These are phyloP conservation scores for Cyprinella venusta DNA, from an alignment of 2,797 vertebrate species.

Conservation along the genomic window DNA sequence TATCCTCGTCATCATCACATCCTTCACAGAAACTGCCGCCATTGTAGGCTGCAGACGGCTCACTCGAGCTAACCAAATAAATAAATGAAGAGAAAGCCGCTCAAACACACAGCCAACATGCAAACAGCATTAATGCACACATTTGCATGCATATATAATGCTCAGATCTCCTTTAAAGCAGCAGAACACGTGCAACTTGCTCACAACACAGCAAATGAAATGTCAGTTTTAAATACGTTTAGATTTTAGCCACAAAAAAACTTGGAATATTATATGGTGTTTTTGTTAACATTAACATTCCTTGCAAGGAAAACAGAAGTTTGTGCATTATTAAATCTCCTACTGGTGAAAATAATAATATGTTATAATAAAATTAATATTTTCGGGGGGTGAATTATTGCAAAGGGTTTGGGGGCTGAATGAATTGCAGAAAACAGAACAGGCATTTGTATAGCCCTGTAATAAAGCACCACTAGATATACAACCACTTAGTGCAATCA, in stretches of 20 bases:
- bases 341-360: neutral
- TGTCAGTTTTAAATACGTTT: neutral
- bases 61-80: conserved; percentile 31
- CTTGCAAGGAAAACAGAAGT: neutral
- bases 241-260: neutral
- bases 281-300: neutral
- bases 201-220: neutral
- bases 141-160: conserved; percentile 12
- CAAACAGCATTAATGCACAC: conserved; percentile 9
- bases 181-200: neutral
- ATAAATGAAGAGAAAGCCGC: conserved; percentile 37
- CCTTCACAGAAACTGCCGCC: no score
- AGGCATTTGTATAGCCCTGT: neutral
- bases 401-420: neutral
- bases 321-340: neutral
- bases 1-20: neutral
- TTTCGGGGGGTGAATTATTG: neutral
- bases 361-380: neutral
- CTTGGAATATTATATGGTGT: neutral
- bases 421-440: neutral
- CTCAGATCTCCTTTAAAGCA: neutral
- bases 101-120: neutral
- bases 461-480: conserved; percentile 23
- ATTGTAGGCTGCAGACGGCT: neutral
- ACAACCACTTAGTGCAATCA: conserved; percentile 28